Base-by-base conservation (phyloP, 2,797 vertebrate genomes). In the Iguana delicatissima region DNA sequence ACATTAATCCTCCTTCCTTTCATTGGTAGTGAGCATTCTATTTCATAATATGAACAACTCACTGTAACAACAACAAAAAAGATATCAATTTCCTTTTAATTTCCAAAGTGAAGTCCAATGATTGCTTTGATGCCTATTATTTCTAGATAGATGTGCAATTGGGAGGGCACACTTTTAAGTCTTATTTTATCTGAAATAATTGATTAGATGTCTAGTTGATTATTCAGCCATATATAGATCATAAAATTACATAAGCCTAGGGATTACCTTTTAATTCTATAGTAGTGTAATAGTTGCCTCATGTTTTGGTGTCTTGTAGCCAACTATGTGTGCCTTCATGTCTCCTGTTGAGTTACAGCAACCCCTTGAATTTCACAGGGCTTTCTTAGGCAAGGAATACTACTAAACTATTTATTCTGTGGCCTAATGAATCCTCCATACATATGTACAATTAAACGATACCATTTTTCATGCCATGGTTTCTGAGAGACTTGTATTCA, bases 41-140 rank as follows among this genome's bases (percentile, higher is more conserved):
- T 91, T 93, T 59, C 86, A 92, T 83, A 67, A 93, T 77, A 20
- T 86, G 91, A 93, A 50, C 76, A 95, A 88, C 62, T 50, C 2
- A 89, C 14, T 32, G 6, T 77, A 81, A 90, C 26, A 69, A 12
- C 67, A 69, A 62, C 59, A 80, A 89, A 59, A 96, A 94, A 89
- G 22, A 46, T 24, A n/a, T 67, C 90, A 32, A 76, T 35, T 5
- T 87, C 7, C 35, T 87, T 67, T 85, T 84, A 84, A 89, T 89
- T 81, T 82, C 22, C 67, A 91, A 90, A 93, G 42, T 64, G 50
- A 94, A 85, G 91, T 64, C 88, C 81, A 89, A 74, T 1, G 67
- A 90, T 80, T 92, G 38, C 76, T 91, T 87, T 72, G 80, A 24
- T 59, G 14, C 20, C 46, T 26, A 52, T 35, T 79, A 0, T 12